Evolutionary conservation across 1,140 invertebrate genomes (phyloP), one percentile per base, ranked within the genome.

Genomic region (Limonius californicus): DNA sequence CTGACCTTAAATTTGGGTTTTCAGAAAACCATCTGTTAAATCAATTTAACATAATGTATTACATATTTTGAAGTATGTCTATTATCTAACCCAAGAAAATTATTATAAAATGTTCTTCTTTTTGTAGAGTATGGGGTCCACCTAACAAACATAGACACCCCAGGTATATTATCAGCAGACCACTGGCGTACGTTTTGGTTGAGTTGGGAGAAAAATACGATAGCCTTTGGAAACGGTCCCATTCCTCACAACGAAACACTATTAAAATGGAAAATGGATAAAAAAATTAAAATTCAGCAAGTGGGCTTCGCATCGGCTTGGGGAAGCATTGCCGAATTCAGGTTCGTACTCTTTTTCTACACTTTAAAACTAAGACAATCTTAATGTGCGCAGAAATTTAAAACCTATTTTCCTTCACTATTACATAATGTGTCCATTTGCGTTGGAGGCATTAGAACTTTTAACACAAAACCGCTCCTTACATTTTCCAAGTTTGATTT

Each of bases 241-340:
- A 69, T 76, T 2, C 79, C 81, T 0, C 73, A 79, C 2, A 79
- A 81, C 42, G 68, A 80, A 14, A 75, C 79, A 7, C 71, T 85
- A 0, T 78, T 83, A 2, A 73, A 73, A 56, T 85, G 83, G 83
- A 79, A 79, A 2, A 72, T 85, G 64, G 81, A 84, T 27, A 72
- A 77, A 19, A 81, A 81, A 54, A 78, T 83, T 72, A 80, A 80
- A 67, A 78, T 86, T 14, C 79, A 80, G 54, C 81, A 82, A 66
- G 77, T 86, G 3, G 85, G 84, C 6, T 85, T 86, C 68, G 80
- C 82, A 14, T 82, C 83, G 0, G 71, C 80, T 1, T 85, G 83
- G 82, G 83, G 84, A 1, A 77, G 80, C 53, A 77, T 80, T 20
- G 84, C 84, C n/a, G 83, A 85, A 69, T 84, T 86, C 69, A 83